Base-by-base conservation (phyloP, 1,140 invertebrate species). In the Meteorus sp. region DNA sequence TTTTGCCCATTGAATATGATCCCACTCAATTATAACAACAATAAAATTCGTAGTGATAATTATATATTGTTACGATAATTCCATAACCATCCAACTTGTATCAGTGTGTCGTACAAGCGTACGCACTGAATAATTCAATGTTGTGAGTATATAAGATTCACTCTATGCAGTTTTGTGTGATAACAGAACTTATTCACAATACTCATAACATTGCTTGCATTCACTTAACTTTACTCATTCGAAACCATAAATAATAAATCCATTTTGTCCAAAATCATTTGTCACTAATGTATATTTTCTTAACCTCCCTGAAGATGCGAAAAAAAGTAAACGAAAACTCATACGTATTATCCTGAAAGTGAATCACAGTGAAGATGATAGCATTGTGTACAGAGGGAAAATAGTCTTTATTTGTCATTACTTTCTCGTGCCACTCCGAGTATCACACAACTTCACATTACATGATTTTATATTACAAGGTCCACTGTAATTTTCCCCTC, bases 81-180 rank as follows among this genome's bases (percentile, higher is more conserved):
- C 69, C 64, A 68, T 77, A 78, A 76, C n/a, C 66, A 67, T 78
- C 76, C 76, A 74, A 77, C 70, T 70, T 79, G 75, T 78, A 76
- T 80, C 72, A 76, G 71, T 80, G n/a, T n/a, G 78, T 80, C 74
- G 75, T 78, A 73, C 67, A 75, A 77, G 66, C 72, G 75, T 74
- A 73, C 61, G 60, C 61, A 61, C 62, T 68, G 70, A 78, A 73
- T 75, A 77, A 76, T 71, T 79, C 73, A 74, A 71, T 80, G 78
- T 80, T 78, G 76, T 80, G 76, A 70, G 76, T 77, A 80, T 78
- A 73, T 73, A 73, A n/a, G 77, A 77, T 72, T 79, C 75, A 72
- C 78, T 79, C 76, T 73, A 78, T 78, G 76, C 70, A 77, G 78
- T 71, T n/a, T 77, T 70, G 75, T 79, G 78, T 79, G 76, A 74